Evolutionary conservation across 2,797 vertebrate genomes (phyloP).

Genomic region (Dendrocincla fuliginosa): DNA sequence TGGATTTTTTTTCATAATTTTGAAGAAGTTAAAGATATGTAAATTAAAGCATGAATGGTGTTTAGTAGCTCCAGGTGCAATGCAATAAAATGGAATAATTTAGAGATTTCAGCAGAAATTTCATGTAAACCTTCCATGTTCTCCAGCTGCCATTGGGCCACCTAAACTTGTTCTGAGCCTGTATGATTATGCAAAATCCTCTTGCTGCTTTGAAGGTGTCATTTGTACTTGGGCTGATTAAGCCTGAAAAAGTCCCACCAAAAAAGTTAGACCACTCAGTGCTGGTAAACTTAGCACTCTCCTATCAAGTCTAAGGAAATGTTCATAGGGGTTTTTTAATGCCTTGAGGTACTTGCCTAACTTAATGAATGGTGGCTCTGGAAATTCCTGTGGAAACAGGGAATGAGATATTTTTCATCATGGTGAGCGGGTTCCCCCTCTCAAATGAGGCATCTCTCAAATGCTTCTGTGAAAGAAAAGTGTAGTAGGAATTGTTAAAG

Average conservation of each 20-base stretch:
- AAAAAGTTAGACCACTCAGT: neutral
- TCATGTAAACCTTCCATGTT: neutral
- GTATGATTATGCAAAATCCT: neutral
- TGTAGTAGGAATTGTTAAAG: neutral
- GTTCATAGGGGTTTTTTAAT: neutral
- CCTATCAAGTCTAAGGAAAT: neutral
- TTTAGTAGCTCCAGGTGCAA: neutral
- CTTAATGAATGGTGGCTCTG: neutral
- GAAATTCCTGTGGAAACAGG: neutral
- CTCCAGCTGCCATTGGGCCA: neutral
- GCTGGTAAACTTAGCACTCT: neutral
- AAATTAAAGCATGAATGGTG: neutral
- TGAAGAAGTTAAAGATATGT: neutral
- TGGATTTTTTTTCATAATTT: neutral
- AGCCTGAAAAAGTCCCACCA: neutral
- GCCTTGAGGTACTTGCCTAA: neutral
- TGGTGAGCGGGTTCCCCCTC: fast-evolving
- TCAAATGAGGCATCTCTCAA: neutral
- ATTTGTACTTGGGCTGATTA: neutral
- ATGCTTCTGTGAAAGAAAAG: neutral
- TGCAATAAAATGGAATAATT: neutral
- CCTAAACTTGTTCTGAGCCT: neutral
- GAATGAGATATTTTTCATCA: neutral
- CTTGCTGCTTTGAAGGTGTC: neutral
- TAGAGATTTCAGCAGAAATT: neutral